Evolutionary conservation across 2,888 invertebrate genomes (phyloP), one percentile per base, ranked within the genome.

Genomic region (Apomyelois bistriatella): DNA sequence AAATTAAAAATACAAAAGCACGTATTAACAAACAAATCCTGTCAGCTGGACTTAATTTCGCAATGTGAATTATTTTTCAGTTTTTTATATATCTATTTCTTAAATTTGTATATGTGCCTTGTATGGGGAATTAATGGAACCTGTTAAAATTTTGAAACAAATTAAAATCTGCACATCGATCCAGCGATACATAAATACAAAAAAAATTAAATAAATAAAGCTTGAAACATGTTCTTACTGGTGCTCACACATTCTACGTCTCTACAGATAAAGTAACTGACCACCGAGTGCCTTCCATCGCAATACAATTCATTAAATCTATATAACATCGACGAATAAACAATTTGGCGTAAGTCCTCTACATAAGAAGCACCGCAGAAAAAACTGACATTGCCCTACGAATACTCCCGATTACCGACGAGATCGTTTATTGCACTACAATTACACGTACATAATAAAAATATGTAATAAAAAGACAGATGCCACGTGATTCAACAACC

Each of bases 341-440:
- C 46, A 55, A 35, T 43, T 51, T 48, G 42, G 48, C 54, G 56
- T 40, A 60, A 22, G 22, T 53, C 54, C 37, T 58, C 60, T 71
- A 70, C 65, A 60, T 58, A 50, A 65, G 64, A 68, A 76, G 69
- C 73, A 72, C 69, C 74, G 65, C 53, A 66, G 57, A 60, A 59
- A 55, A 56, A 55, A 55, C 54, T 55, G 58, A 58, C 65, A 67
- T 70, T 69, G 64, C 68, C 59, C 58, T 64, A 61, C 47, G 53
- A 56, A 57, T 56, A 65, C 63, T 58, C 62, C 59, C 55, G 62
- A 59, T 48, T 55, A 57, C 51, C 49, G 43, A 64, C 57, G 78
- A 80, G 80, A 81, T 78, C 81, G 75, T 69, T 61, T 78, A 77
- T 79, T 79, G 75, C 76, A 78, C 76, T 72, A 64, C 59, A 16